Evolutionary conservation across 1,140 invertebrate genomes (phyloP).

Genomic region (Macrobrachium nipponense): DNA sequence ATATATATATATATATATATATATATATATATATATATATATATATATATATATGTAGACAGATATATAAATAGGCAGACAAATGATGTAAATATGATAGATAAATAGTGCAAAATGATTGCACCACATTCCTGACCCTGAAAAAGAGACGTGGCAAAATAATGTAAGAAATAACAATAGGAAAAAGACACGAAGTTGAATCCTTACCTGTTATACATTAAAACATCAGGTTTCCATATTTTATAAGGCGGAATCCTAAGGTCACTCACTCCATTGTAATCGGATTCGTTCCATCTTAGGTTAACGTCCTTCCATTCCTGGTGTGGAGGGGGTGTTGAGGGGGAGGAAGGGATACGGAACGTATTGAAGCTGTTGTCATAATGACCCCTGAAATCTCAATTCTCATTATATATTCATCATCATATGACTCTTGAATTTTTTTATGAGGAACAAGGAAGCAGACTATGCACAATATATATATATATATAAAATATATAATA

Average conservation of each 20-base stretch:
- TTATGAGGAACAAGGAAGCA: too few relatives aligned
- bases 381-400: background rate
- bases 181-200: background rate
- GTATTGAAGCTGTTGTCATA: background rate
- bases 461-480: too few relatives aligned
- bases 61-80: background rate
- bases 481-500: too few relatives aligned
- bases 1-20: background rate
- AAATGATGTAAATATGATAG: background rate
- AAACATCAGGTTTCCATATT: slow-evolving; percentile 99
- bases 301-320: slow-evolving; percentile 99
- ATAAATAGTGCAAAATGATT: background rate
- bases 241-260: slow-evolving; percentile 94
- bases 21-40: slow-evolving; percentile 1
- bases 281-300: slow-evolving; percentile 94
- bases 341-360: slow-evolving; percentile 12
- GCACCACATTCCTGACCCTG: background rate
- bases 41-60: background rate
- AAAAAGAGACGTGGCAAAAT: background rate
- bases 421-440: too few relatives aligned
- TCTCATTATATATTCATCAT: slow-evolving; percentile 44
- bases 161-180: background rate
- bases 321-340: slow-evolving; percentile 67
- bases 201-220: slow-evolving; percentile 97
- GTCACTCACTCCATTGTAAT: slow-evolving; percentile 96